phyloP scores from a whole-genome alignment of 2,113 vertebrate species.

The Forbesichthys papilliferus region DNA sequence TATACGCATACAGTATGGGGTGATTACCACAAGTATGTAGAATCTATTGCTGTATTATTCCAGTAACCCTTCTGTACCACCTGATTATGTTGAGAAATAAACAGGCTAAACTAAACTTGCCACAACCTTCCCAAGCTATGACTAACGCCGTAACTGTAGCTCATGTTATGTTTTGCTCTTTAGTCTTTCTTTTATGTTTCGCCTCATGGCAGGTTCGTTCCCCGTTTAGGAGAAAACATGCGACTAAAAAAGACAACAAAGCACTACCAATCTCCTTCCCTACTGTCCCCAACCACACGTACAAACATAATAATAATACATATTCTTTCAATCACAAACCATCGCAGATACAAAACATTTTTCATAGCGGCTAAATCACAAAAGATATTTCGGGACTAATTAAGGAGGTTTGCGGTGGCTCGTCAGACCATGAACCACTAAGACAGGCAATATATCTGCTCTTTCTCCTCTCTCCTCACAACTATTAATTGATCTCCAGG shows the following conservation, averaged over 20 bases:
- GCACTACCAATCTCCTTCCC: not conserved
- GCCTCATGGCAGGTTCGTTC: too few species aligned
- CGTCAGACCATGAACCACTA: constrained; percentile 66
- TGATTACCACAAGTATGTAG: too few species aligned
- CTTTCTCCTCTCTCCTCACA: constrained; percentile 60
- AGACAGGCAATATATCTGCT: constrained; percentile 68
- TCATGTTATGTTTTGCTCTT: not conserved
- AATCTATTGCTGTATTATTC: too few species aligned
- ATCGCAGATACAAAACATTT: constrained; percentile 38
- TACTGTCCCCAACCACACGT: not conserved
- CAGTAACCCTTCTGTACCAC: too few species aligned
- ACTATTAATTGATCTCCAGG: constrained; percentile 78
- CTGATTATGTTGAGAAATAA: too few species aligned
- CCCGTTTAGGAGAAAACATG: not conserved
- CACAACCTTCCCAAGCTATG: not conserved
- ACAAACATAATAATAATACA: constrained; percentile 19
- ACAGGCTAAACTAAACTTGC: not conserved
- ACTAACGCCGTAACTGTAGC: not conserved
- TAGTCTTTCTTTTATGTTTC: not conserved
- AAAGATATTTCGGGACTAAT: constrained; percentile 70
- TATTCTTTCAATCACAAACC: constrained; percentile 1
- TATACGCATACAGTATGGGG: too few species aligned
- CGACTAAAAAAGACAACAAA: not conserved
- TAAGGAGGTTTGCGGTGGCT: constrained; percentile 46
- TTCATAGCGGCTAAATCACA: constrained; percentile 47